Evolutionary conservation across 2,113 vertebrate genomes (phyloP).

Genomic region (Illadopsis cleaveri): DNA sequence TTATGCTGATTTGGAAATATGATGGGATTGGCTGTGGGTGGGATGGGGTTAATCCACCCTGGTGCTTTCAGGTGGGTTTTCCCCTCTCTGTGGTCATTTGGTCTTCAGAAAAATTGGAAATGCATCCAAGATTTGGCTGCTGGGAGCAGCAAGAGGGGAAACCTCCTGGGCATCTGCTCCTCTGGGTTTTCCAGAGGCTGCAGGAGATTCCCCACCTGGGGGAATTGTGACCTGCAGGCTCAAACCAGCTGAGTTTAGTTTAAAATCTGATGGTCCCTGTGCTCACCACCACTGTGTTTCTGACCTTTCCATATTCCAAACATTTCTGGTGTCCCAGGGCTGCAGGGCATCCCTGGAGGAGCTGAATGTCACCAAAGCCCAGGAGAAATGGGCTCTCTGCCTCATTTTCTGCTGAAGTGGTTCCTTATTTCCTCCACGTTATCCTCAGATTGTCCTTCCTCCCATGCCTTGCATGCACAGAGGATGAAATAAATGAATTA

Average conservation of each 20-base stretch:
- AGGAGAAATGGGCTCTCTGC: neutral
- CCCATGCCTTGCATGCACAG: neutral
- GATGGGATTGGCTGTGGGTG: neutral
- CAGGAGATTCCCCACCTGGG: neutral
- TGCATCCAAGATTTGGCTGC: neutral
- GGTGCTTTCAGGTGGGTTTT: neutral
- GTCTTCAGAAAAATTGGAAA: neutral
- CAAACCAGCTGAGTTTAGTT: neutral
- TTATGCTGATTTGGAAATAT: neutral
- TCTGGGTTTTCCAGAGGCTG: neutral
- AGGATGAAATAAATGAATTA: neutral
- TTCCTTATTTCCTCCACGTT: neutral
- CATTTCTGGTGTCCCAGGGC: neutral
- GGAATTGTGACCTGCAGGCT: neutral
- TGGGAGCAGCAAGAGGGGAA: neutral
- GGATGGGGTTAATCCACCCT: neutral
- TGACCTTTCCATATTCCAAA: neutral
- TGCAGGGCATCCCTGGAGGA: neutral
- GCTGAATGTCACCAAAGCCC: neutral
- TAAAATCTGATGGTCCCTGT: accelerated
- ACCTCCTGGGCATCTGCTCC: accelerated
- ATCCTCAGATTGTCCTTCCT: neutral
- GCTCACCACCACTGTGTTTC: accelerated
- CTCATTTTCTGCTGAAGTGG: neutral
- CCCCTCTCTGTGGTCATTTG: neutral